These are phyloP conservation scores for Copsychus sechellarum DNA, from an alignment of 2,113 vertebrate species.

Conservation along the genomic window DNA sequence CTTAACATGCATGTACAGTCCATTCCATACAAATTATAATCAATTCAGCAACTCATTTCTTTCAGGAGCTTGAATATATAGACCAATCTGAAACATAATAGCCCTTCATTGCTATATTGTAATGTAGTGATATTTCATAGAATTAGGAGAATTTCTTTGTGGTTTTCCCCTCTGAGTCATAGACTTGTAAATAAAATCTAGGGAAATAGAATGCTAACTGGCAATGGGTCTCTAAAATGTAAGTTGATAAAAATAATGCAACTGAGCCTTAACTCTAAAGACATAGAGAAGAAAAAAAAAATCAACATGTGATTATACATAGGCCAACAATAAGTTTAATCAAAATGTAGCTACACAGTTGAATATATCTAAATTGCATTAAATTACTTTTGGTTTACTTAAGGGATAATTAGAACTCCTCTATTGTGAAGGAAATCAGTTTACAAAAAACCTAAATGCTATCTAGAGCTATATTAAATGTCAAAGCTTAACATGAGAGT, in stretches of 20 bases:
- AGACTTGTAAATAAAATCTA: constrained; percentile 2
- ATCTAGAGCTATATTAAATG: neutral
- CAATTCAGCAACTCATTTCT: constrained; percentile 11
- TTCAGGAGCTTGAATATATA: neutral
- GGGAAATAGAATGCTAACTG: neutral
- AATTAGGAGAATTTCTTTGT: neutral
- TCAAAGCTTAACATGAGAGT: neutral
- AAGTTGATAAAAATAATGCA: neutral
- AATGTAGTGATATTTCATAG: neutral
- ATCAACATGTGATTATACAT: neutral
- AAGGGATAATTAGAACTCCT: neutral
- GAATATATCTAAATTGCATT: constrained; percentile 39
- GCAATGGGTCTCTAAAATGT: neutral
- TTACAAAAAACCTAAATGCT: neutral
- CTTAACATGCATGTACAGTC: neutral
- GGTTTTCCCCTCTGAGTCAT: neutral
- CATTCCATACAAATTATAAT: constrained; percentile 29
- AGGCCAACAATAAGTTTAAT: constrained; percentile 44
- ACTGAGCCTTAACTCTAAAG: neutral
- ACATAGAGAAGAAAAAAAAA: neutral
- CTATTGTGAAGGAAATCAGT: neutral
- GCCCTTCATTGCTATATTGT: neutral
- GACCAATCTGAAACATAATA: constrained; percentile 33
- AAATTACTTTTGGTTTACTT: constrained; percentile 28
- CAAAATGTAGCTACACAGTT: neutral